phyloP scores from a whole-genome alignment of 2,888 invertebrate species.

The Invenusta paracnida region DNA sequence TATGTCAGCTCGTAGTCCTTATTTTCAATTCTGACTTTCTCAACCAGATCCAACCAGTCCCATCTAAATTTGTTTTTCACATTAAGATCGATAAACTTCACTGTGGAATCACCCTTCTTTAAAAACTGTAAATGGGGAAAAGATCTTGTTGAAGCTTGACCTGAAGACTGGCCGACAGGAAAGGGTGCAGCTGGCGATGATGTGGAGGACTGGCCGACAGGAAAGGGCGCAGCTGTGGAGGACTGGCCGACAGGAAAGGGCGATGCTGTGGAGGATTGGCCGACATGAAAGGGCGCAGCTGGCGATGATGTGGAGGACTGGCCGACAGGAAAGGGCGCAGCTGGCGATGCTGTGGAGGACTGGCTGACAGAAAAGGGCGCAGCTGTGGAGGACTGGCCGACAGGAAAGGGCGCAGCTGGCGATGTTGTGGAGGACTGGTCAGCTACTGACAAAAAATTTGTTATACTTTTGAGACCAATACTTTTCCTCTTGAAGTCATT shows the following conservation, averaged over 20 bases:
- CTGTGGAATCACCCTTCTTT: background rate
- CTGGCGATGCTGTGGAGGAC: background rate
- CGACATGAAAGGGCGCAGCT: background rate
- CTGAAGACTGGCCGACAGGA: background rate
- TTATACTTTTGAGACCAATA: too few species aligned
- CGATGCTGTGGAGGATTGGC: background rate
- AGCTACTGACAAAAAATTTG: too few species aligned
- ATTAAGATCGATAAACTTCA: background rate
- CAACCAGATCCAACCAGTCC: background rate
- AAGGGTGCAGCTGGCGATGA: background rate
- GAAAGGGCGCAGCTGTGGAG: background rate
- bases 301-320: too few species aligned
- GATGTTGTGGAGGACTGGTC: too few species aligned
- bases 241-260: background rate
- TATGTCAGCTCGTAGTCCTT: background rate
- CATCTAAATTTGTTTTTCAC: background rate
- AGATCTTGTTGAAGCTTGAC: too few species aligned
- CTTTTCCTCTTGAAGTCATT: too few species aligned
- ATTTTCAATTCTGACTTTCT: background rate
- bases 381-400: background rate
- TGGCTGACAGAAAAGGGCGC: background rate
- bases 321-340: background rate
- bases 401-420: background rate
- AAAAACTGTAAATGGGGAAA: background rate
- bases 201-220: background rate